These are phyloP conservation scores for Spongilla lacustris DNA, from an alignment of 37 sponge, comb jelly and placozoan genomes.

Conservation along the genomic window DNA sequence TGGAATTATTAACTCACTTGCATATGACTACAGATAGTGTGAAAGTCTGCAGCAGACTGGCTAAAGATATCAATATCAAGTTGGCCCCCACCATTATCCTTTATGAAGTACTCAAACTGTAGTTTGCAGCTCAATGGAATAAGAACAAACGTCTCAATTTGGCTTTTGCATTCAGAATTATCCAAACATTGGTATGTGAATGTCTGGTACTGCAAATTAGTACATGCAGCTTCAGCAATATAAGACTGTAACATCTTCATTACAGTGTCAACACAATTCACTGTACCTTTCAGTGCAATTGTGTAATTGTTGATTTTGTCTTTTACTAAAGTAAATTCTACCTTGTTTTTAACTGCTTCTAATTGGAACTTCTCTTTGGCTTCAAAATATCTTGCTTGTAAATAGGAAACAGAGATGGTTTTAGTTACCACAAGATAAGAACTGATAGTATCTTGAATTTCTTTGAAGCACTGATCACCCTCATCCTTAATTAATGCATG, in stretches of 20 bases:
- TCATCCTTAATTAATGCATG: slow-evolving; percentile 37
- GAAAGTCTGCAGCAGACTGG: neutral
- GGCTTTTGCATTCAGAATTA: neutral
- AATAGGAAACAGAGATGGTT: slow-evolving; percentile 3
- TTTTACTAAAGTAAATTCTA: neutral
- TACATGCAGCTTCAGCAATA: too few relatives aligned
- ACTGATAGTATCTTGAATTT: slow-evolving; percentile 20
- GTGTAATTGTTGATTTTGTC: neutral
- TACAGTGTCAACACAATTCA: neutral
- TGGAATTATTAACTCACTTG: neutral
- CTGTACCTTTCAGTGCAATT: neutral
- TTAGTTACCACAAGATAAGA: neutral
- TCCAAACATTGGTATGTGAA: neutral
- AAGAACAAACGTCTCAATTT: neutral
- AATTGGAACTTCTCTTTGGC: neutral
- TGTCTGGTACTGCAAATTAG: neutral
- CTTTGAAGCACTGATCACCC: slow-evolving; percentile 18
- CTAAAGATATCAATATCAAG: neutral
- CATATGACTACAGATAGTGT: neutral
- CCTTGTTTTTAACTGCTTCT: neutral
- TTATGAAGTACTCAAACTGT: neutral
- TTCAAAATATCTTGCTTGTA: neutral
- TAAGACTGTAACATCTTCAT: neutral
- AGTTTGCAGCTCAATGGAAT: neutral
- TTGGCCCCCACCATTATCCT: neutral